Conservation (phyloP, 2,888 invertebrate genomes). For the Ectropis crepuscularia region DNA sequence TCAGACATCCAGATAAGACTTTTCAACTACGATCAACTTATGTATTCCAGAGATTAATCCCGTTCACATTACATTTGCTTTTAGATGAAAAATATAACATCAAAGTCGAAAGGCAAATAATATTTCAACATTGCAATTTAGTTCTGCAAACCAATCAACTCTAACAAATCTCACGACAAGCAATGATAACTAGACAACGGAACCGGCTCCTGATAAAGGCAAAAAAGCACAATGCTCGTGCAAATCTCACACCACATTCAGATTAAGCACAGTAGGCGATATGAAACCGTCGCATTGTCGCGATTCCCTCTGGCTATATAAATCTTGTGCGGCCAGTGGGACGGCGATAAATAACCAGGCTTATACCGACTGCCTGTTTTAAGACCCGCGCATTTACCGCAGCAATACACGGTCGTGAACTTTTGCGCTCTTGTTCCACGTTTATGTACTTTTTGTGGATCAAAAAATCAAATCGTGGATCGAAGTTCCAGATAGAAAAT, state of each 20-base stretch:
- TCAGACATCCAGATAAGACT: too few relatives aligned
- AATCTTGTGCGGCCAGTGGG: constrained; percentile 74
- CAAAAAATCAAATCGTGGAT: not conserved
- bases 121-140: too few relatives aligned
- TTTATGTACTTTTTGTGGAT: constrained; percentile 2
- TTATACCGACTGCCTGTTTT: constrained; percentile 46
- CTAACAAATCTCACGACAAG: constrained; percentile 17
- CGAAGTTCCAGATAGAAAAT: too few relatives aligned
- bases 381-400: constrained; percentile 29
- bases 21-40: too few relatives aligned
- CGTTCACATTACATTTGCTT: too few relatives aligned
- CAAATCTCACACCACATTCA: constrained; percentile 37
- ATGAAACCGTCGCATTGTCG: constrained; percentile 56
- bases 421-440: constrained; percentile 12
- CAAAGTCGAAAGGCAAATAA: too few relatives aligned
- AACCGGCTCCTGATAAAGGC: constrained; percentile 21
- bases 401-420: constrained; percentile 37
- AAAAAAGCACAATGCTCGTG: constrained; percentile 31
- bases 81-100: too few relatives aligned
- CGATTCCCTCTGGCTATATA: constrained; percentile 67
- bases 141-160: not conserved
- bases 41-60: too few relatives aligned
- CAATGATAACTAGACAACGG: constrained; percentile 25
- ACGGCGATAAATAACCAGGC: constrained; percentile 74
- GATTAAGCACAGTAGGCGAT: constrained; percentile 52